phyloP scores from a whole-genome alignment of 2,888 invertebrate species.

The Limnephilus rhombicus region DNA sequence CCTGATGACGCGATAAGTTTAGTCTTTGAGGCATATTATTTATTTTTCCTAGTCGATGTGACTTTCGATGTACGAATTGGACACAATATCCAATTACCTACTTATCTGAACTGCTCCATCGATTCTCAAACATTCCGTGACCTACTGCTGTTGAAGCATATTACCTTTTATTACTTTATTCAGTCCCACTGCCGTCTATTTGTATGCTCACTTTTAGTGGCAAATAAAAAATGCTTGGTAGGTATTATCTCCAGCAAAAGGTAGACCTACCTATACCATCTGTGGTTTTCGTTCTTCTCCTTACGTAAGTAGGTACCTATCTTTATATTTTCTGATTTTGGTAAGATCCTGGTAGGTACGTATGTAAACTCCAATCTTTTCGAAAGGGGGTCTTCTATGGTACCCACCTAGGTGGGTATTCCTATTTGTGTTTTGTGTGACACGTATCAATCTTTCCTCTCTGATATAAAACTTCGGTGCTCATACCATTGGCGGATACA shows the following conservation, averaged over 20 bases:
- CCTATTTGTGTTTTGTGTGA: neutral
- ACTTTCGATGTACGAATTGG: neutral
- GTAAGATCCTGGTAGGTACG: neutral
- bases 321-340: neutral
- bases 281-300: neutral
- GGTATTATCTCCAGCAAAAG: neutral
- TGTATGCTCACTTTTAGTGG: neutral
- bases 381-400: neutral
- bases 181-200: neutral
- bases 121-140: conserved; percentile 1
- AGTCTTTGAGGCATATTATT: neutral
- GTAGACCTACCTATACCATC: neutral
- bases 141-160: neutral
- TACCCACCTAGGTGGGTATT: too few species aligned
- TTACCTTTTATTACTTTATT: neutral
- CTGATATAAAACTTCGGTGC: too few species aligned
- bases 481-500: too few species aligned
- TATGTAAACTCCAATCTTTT: neutral
- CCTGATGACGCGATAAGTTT: neutral
- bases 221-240: neutral
- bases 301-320: too few species aligned
- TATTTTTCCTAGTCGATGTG: neutral
- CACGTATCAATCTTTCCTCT: neutral
- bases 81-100: neutral
- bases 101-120: neutral